Base-by-base conservation (phyloP, 2,888 invertebrate species). In the Scelioninae gen. 1 region DNA sequence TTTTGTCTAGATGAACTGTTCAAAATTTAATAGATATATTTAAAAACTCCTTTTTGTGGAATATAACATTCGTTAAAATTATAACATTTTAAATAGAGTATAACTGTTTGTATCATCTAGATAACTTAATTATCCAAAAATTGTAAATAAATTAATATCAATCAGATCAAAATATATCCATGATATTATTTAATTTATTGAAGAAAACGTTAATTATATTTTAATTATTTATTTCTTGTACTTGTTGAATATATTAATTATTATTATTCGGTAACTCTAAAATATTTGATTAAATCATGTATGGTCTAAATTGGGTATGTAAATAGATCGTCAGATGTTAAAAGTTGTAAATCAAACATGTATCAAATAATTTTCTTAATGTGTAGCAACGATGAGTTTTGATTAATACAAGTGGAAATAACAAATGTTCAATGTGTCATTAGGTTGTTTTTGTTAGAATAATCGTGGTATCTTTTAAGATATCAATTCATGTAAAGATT, bases 241-340 rank as follows among this genome's bases (percentile, higher is more conserved):
- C 23, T 1, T 23, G 23, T 23, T 23, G 4, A 23, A 2, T 23
- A 23, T 23, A n/a, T 23, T 23, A 23, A 23, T 23, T 23, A 23
- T 2, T 23, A n/a, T 49, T 4, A 51, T 58, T 38, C 38, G 8
- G 0, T 9, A 15, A 4, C 8, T 9, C n/a, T 38, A 4, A 66
- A 34, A 13, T 8, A 5, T 40, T 31, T n/a, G 6, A 45, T 13
- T 56, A 38, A 45, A 45, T 10, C 13, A 11, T 13, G 38, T 32
- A 49, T 58, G 13, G 29, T 58, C 38, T 15, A 47, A 56, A 56
- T 56, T 11, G 23, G 47, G 65, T 49, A 38, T 75, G 65, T 75
- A 75, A 75, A 75, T 75, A 75, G 56, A 66, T 65, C 43, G 65
- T 66, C 58, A 43, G 9, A 55, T 13, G 34, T 29, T 13, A 58